A percentile compares a stretch with the other conserved stretches of the same genome.
These are phyloP conservation scores for Eucera pruinosa DNA, from an alignment of 2,888 invertebrate species.

Conservation along the genomic window DNA sequence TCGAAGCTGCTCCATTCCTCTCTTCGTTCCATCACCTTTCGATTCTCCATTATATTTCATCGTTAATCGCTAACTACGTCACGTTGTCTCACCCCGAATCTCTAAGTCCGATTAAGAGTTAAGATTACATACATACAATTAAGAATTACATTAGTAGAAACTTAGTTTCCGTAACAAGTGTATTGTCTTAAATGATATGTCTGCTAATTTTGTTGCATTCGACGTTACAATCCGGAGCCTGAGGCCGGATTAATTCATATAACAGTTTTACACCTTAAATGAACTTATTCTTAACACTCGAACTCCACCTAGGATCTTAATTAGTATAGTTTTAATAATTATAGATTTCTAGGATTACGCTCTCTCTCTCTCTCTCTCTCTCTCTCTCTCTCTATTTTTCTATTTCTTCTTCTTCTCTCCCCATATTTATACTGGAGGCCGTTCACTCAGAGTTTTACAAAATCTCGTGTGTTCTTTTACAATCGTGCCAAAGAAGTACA, in stretches of 20 bases:
- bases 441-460: constrained; percentile 71
- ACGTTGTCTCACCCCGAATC: constrained; percentile 55
- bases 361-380: not conserved
- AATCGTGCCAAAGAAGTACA: constrained; percentile 70
- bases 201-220: constrained; percentile 81
- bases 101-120: constrained; percentile 74
- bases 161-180: constrained; percentile 83
- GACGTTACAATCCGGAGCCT: constrained; percentile 71
- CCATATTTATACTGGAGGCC: constrained; percentile 74
- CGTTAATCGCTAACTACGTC: constrained; percentile 60
- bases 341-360: constrained; percentile 64
- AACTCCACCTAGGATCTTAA: constrained; percentile 72
- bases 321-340: constrained; percentile 60
- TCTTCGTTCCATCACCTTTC: not conserved
- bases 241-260: constrained; percentile 74
- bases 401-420: not conserved
- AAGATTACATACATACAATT: constrained; percentile 76
- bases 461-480: constrained; percentile 65
- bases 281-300: constrained; percentile 77
- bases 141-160: constrained; percentile 82
- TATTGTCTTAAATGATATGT: constrained; percentile 85
- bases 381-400: not conserved
- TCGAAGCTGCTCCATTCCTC: no score
- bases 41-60: not conserved
- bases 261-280: constrained; percentile 79